A percentile compares a stretch with the other conserved stretches of the same genome.
phyloP scores from a whole-genome alignment of 2,113 vertebrate genomes.

The Lonchura striata region DNA sequence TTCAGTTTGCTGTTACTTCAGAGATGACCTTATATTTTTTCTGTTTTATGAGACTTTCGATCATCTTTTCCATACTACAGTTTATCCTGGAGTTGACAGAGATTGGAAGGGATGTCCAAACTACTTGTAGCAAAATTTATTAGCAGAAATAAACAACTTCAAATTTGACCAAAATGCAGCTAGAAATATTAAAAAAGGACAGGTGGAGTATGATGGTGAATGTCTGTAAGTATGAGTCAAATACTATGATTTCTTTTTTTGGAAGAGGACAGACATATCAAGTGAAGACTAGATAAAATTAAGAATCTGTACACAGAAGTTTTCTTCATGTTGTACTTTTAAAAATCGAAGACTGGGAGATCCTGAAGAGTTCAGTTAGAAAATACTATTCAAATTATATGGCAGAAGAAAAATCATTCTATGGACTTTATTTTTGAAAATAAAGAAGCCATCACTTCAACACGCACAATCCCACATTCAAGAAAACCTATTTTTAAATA shows the following conservation, averaged over 20 bases:
- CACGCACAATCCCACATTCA: background rate
- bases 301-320: background rate
- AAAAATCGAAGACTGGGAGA: background rate
- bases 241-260: background rate
- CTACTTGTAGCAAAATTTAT: background rate
- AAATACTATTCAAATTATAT: background rate
- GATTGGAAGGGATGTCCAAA: background rate
- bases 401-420: background rate
- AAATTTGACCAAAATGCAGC: background rate
- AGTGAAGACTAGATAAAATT: background rate
- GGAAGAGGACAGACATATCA: background rate
- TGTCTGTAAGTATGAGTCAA: background rate
- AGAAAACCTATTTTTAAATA: background rate
- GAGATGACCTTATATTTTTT: background rate
- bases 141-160: background rate
- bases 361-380: background rate
- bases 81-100: background rate
- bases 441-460: background rate
- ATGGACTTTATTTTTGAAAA: background rate
- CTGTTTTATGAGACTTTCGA: background rate
- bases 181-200: background rate
- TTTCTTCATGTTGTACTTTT: background rate
- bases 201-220: background rate
- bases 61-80: background rate
- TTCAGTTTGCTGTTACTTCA: background rate